Evolutionary conservation across 1,140 invertebrate species (phyloP).

Genomic region (Antheraea mylitta): DNA sequence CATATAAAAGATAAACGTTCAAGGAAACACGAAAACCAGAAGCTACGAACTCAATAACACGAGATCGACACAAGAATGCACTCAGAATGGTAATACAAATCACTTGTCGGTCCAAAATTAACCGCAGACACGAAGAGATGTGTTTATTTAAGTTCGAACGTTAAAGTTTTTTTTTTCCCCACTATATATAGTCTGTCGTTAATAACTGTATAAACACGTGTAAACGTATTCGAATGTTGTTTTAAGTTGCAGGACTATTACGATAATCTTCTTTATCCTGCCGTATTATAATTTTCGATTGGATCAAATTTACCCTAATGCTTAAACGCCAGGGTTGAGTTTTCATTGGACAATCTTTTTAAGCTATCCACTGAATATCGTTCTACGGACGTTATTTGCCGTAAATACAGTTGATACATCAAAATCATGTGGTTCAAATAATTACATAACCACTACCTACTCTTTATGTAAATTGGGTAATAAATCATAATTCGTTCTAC

Average conservation of each 20-base stretch:
- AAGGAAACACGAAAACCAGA: constrained; percentile 10
- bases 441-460: background rate
- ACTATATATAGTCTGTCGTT: constrained; percentile 27
- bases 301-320: constrained; percentile 23
- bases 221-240: constrained; percentile 42
- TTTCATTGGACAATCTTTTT: constrained; percentile 20
- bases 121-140: constrained; percentile 33
- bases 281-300: background rate
- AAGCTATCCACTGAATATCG: no score
- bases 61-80: constrained; percentile 41
- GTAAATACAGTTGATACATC: background rate
- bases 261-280: constrained; percentile 53
- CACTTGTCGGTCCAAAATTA: constrained; percentile 46
- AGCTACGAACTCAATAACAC: constrained; percentile 16
- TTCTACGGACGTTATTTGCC: background rate
- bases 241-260: constrained; percentile 36
- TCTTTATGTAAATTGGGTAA: background rate
- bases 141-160: constrained; percentile 43
- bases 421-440: background rate
- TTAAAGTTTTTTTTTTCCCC: constrained; percentile 18
- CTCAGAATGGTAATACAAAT: constrained; percentile 49
- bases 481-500: background rate
- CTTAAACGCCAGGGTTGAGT: constrained; percentile 30
- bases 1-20: constrained; percentile 9
- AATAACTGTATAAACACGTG: constrained; percentile 48